Conservation (phyloP, 2,888 invertebrate genomes). For the Lasioglossum pauxillum region DNA sequence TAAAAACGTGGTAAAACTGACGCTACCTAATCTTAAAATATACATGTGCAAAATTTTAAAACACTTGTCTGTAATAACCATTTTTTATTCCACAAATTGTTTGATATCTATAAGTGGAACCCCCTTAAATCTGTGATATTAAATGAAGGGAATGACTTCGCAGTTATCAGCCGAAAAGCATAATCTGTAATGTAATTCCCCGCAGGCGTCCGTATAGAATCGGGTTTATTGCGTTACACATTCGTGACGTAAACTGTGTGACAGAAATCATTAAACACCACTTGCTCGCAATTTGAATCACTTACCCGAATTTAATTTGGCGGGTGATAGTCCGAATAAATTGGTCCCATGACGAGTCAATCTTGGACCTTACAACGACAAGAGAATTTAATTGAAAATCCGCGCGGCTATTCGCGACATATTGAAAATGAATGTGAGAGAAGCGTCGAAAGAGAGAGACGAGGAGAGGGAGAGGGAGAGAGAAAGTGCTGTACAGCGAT, state of each 20-base stretch:
- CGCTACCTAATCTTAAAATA: too few relatives aligned
- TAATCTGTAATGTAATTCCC: not conserved
- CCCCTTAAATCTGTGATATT: not conserved
- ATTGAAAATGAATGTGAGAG: not conserved
- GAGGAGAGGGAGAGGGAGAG: not conserved
- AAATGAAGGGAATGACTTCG: not conserved
- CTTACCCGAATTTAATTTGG: not conserved
- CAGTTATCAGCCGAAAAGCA: not conserved
- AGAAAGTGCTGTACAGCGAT: not conserved
- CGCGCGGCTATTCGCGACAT: not conserved
- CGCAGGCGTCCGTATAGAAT: not conserved
- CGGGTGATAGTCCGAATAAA: slow-evolving; percentile 4
- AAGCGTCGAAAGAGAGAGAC: not conserved
- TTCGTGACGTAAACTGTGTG: slow-evolving; percentile 4
- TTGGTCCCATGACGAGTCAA: slow-evolving; percentile 5
- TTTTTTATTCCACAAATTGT: not conserved
- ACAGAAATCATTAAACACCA: slow-evolving; percentile 8
- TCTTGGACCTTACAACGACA: slow-evolving; percentile 3
- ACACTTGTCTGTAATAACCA: too few relatives aligned
- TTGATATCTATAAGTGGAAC: not conserved
- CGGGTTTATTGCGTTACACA: not conserved
- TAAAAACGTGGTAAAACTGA: too few relatives aligned
- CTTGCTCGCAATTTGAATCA: slow-evolving; percentile 7
- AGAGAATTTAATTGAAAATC: slow-evolving; percentile 15
- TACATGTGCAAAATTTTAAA: too few relatives aligned